phyloP scores from a whole-genome alignment of 2,888 invertebrate species.

The Drosophila testacea region DNA sequence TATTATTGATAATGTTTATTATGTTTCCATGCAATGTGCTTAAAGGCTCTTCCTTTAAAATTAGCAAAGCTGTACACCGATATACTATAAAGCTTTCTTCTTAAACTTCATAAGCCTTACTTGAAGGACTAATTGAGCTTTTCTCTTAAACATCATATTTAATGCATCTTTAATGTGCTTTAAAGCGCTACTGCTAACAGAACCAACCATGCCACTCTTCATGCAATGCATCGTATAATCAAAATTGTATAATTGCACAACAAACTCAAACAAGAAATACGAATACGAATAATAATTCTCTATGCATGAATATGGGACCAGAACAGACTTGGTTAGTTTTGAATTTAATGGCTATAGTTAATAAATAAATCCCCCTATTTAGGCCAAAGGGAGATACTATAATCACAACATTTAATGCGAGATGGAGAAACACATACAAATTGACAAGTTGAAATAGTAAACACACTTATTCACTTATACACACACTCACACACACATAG shows the following conservation, averaged over 20 bases:
- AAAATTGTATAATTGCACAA: conserved; percentile 14
- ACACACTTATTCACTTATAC: conserved; percentile 10
- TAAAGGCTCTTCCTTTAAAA: too few species aligned
- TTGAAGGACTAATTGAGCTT: too few species aligned
- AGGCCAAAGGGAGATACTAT: conserved; percentile 24
- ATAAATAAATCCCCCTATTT: conserved; percentile 31
- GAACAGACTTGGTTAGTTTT: conserved; percentile 5
- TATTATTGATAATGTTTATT: too few species aligned
- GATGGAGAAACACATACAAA: conserved; percentile 22
- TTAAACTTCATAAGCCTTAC: too few species aligned
- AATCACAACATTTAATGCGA: conserved; percentile 41
- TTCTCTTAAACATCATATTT: background rate
- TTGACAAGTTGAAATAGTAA: conserved; percentile 41
- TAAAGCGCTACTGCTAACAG: background rate
- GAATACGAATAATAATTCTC: conserved; percentile 2
- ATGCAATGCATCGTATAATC: background rate
- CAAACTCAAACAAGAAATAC: conserved; percentile 3
- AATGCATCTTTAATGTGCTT: background rate
- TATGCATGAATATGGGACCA: conserved; percentile 5
- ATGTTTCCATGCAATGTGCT: too few species aligned
- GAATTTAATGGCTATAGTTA: conserved; percentile 25
- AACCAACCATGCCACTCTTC: background rate
- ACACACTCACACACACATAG: background rate
- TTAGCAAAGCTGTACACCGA: background rate
- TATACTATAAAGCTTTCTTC: too few species aligned